These are phyloP conservation scores for Peromyscus californicus DNA, from an alignment of 2,113 vertebrate species.

Conservation along the genomic window DNA sequence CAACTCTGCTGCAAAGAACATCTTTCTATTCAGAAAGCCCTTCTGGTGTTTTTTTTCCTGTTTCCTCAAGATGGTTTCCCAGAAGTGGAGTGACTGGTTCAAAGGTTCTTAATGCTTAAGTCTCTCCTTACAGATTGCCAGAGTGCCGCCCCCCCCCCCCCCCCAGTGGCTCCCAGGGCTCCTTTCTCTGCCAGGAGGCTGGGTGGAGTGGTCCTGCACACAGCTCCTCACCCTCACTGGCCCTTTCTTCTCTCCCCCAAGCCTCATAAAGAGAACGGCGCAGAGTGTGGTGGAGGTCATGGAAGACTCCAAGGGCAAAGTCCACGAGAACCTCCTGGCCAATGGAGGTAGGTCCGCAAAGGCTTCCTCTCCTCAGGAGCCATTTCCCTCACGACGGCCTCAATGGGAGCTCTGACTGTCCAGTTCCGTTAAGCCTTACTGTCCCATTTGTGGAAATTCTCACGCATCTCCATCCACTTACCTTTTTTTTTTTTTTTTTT, in stretches of 20 bases:
- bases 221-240: constrained; percentile 41
- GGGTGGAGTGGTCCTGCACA: fast-evolving
- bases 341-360: constrained; percentile 91
- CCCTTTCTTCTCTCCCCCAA: constrained; percentile 79
- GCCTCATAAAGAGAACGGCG: constrained; percentile 93
- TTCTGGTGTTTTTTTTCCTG: neutral
- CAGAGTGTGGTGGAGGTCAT: constrained; percentile 95
- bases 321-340: constrained; percentile 92
- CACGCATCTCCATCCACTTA: neutral
- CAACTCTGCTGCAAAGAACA: neutral
- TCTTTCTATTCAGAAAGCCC: constrained; percentile 30
- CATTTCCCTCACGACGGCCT: neutral
- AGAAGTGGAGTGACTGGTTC: constrained; percentile 78
- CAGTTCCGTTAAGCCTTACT: neutral
- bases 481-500: neutral
- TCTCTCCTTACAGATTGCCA: neutral
- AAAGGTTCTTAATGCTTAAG: neutral
- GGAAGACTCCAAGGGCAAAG: constrained; percentile 94
- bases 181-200: neutral
- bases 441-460: neutral
- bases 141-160: neutral
- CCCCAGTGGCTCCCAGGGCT: fast-evolving
- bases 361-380: fast-evolving
- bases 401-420: fast-evolving
- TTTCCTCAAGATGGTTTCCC: constrained; percentile 71